A percentile compares a stretch with the other conserved stretches of the same genome.
phyloP scores from a whole-genome alignment of 2,797 vertebrate genomes.

The Esox lucius region DNA sequence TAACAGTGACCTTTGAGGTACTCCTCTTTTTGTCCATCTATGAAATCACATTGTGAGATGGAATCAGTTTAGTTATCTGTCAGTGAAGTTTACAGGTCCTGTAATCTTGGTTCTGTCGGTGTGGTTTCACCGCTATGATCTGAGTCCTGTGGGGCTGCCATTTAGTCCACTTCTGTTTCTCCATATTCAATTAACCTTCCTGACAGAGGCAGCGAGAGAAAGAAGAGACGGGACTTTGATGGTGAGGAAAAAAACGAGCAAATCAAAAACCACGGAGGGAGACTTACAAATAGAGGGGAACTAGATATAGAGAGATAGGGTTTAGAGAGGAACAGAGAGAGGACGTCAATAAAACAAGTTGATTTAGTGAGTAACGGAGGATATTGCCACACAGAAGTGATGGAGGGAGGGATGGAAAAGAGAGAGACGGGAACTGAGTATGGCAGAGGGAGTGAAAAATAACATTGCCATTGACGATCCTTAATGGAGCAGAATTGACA shows the following conservation, averaged over 20 bases:
- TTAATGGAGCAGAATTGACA: conserved; percentile 76
- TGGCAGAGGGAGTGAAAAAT: background rate
- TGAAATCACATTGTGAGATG: too few species aligned
- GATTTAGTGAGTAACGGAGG: conserved; percentile 38
- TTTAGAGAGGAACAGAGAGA: conserved; percentile 2
- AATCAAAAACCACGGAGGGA: background rate
- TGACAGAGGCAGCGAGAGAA: background rate
- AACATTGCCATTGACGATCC: conserved; percentile 46
- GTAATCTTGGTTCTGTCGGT: too few species aligned
- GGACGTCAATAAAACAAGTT: conserved; percentile 34
- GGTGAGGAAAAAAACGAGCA: background rate
- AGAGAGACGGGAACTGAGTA: conserved; percentile 41
- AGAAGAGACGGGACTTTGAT: too few species aligned
- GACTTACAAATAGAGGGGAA: too few species aligned
- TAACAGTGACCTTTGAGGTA: too few species aligned
- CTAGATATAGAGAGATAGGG: background rate
- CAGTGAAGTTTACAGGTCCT: too few species aligned
- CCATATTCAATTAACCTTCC: background rate
- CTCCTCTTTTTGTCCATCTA: too few species aligned
- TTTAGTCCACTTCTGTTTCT: background rate
- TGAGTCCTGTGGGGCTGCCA: too few species aligned
- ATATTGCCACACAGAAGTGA: conserved; percentile 40
- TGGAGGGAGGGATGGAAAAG: conserved; percentile 12
- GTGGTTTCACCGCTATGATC: too few species aligned
- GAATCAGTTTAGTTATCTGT: too few species aligned